Evolutionary conservation across 2,888 invertebrate species (phyloP).

Genomic region (Caenorhabditis sp.): DNA sequence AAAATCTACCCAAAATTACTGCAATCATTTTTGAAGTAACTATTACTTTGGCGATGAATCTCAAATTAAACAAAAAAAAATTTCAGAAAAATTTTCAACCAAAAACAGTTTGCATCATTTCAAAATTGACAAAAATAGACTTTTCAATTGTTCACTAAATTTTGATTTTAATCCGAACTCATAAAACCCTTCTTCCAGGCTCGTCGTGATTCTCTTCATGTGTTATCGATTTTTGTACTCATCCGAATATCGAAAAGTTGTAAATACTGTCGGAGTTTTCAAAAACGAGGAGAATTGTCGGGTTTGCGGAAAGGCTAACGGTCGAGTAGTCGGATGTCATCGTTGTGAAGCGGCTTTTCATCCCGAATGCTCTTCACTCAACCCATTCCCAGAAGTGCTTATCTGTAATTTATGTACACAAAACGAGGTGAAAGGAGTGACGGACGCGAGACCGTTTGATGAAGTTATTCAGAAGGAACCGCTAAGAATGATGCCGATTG

Average conservation of each 20-base stretch:
- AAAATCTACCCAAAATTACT: too few species aligned
- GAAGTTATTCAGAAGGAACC: constrained; percentile 82
- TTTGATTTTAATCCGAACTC: constrained; percentile 72
- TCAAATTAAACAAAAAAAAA: too few species aligned
- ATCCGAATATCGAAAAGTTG: constrained; percentile 89
- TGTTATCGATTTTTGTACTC: constrained; percentile 93
- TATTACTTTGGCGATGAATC: too few species aligned
- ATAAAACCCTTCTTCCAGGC: constrained; percentile 75
- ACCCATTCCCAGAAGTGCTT: constrained; percentile 91
- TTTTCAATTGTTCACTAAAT: too few species aligned
- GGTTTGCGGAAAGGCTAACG: constrained; percentile 73
- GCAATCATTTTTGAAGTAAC: too few species aligned
- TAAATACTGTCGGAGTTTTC: constrained; percentile 78
- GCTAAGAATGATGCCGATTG: constrained; percentile 90
- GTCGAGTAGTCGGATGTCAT: constrained; percentile 94
- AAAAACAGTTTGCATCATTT: too few species aligned
- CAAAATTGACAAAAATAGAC: too few species aligned
- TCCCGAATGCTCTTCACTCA: constrained; percentile 90
- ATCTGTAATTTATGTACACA: constrained; percentile 85
- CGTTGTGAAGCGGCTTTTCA: constrained; percentile 98
- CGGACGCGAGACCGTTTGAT: constrained; percentile 81
- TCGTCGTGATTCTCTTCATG: constrained; percentile 78
- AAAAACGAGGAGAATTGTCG: constrained; percentile 73
- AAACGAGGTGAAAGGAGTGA: constrained; percentile 87
- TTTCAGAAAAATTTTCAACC: too few species aligned